Base-by-base conservation (phyloP, 2,888 invertebrate species). In the Acanthacorydalis orientalis region DNA sequence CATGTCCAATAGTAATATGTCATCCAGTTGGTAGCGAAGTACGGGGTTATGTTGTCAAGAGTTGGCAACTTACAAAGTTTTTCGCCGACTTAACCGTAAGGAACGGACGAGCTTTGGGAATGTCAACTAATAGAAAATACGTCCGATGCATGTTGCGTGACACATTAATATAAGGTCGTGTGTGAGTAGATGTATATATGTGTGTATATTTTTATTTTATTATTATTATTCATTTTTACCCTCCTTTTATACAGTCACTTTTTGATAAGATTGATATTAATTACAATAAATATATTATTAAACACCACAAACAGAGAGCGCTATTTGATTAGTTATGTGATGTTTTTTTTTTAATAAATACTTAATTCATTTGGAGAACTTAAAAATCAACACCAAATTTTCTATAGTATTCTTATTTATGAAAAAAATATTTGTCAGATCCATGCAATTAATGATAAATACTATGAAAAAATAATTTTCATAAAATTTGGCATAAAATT, bases 1-100 rank as follows among this genome's bases (percentile, higher is more conserved):
- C 38, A 38, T 38, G 38, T 38, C 38, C 38, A 38, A 38, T 38
- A 38, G 38, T 38, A 38, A 38, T 38, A 38, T 15, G 38, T 38
- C 38, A 38, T 38, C 15, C 38, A 15, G 15, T 38, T 38, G 38
- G 38, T 38, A 23, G 23, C 23, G 23, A 23, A 23, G 23, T 23
- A 23, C 23, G 23, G 23, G 23, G 23, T 23, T 23, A 23, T 23
- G 23, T 23, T 23, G 23, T 23, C 23, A 38, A 8, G 15, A 38
- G 12, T 14, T 12, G 15, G 38, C 38, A 15, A 15, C 38, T 14
- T 15, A 38, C 38, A 38, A 38, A 38, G 38, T 38, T 14, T 15
- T 7, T 10, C 38, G 38, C 15, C 12, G 12, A 38, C 38, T 12
- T 38, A 38, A 15, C 38, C 15, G 12, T 12, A 15, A 38, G 38